Base-by-base conservation (phyloP, 1,140 invertebrate genomes). In the Dendroctonus valens region DNA sequence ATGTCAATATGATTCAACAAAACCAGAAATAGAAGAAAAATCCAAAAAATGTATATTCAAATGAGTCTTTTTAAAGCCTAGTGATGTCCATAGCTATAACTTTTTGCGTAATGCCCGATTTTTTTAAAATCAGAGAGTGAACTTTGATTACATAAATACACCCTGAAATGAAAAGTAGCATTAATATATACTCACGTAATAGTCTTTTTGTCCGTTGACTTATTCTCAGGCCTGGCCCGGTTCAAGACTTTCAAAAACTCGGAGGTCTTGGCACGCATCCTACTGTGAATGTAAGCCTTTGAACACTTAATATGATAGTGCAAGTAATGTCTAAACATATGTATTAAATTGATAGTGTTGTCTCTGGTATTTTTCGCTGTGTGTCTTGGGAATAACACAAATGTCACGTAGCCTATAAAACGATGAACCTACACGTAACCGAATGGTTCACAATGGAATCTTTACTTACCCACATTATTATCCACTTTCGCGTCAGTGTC, bases 221-320 rank as follows among this genome's bases (percentile, higher is more conserved):
- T 91, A 64, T 88, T 85, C 81, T 99, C 95, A 38, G 97, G 96
- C 76, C 95, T 84, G 52, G 98, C 97, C 80, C 97, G 86, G 82
- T 99, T 99, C 59, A 99, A 84, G 72, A 99, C 95, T 84, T 99
- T 99, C 53, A 99, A 86, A 80, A 99, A 98, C 74, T 99, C 97
- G 54, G 91, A 91, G 7, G 97, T 98, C 86, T 99, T 99, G 74
- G 96, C 95, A 73, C 97, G 87, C 97, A 99, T 99, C 73, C 97
- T 86, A 53, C 96, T 97, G 81, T 99, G 97, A 82, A 99, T 97
- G 80, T 99, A 99, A 72, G 96, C 97, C 87, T 99, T 99, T 75
- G 94, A 97, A 86, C 97, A 99, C 81, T 99, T 99, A 80, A 99
- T 99, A 83, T 99, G 98, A 82, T 99, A 99, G 83, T 99, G 98